Percentiles rank a stretch among this genome's conserved stretches.
Evolutionary conservation across 2,113 vertebrate species (phyloP).

Genomic region (Pundamilia nyererei): DNA sequence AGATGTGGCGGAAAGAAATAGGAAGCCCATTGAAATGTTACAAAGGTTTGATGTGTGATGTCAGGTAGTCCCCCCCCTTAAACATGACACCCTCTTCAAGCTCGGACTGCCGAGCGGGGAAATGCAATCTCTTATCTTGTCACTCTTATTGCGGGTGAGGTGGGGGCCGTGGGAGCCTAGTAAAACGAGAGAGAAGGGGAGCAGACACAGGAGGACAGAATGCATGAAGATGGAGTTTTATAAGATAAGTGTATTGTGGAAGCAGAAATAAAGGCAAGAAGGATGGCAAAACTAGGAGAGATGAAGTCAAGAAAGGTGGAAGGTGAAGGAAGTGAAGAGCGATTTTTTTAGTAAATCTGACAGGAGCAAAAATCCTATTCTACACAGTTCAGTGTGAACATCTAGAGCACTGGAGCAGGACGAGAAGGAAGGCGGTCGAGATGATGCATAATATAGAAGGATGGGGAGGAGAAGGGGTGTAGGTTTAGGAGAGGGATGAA

Average conservation of each 20-base stretch:
- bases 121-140: constrained; percentile 68
- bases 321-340: background rate
- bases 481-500: background rate
- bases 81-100: constrained; percentile 54
- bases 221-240: background rate
- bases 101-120: constrained; percentile 27
- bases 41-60: constrained; percentile 56
- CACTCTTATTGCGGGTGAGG: constrained; percentile 34
- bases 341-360: constrained; percentile 30
- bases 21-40: constrained; percentile 58
- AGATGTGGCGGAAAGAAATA: constrained; percentile 45
- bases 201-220: background rate
- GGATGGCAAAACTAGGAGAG: background rate
- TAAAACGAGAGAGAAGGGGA: background rate
- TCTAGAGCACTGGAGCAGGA: background rate
- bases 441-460: background rate
- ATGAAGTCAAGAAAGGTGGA: background rate
- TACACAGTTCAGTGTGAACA: constrained; percentile 23
- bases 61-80: constrained; percentile 39
- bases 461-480: background rate
- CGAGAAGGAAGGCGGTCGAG: background rate
- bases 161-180: background rate
- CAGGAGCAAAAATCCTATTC: constrained; percentile 26
- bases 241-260: background rate
- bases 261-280: background rate